A percentile compares a stretch with the other conserved stretches of the same genome.
Evolutionary conservation across 2,888 invertebrate species (phyloP).

Genomic region (Embidobia sp.): DNA sequence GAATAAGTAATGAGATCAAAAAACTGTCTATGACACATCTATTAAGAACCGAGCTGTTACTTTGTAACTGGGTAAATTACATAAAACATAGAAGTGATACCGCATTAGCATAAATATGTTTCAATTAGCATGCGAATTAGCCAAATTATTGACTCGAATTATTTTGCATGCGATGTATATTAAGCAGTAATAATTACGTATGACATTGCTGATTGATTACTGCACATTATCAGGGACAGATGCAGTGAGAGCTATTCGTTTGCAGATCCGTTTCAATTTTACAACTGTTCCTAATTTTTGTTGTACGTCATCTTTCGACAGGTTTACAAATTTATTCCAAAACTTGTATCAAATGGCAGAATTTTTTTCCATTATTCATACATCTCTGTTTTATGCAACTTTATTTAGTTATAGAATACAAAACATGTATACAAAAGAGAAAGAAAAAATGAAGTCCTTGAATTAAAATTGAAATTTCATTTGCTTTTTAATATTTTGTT

Average conservation of each 20-base stretch:
- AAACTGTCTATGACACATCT: conserved; percentile 20
- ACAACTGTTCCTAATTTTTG: too few species aligned
- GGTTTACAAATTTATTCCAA: too few species aligned
- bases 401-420: too few species aligned
- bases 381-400: too few species aligned
- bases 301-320: too few species aligned
- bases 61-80: conserved; percentile 33
- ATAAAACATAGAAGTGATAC: conserved; percentile 29
- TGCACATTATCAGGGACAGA: conserved; percentile 17
- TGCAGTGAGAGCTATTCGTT: conserved; percentile 1
- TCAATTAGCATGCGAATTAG: conserved; percentile 47
- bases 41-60: conserved; percentile 11
- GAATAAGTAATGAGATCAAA: too few species aligned
- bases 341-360: too few species aligned
- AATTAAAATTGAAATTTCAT: too few species aligned
- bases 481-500: too few species aligned
- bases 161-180: conserved; percentile 34
- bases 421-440: too few species aligned
- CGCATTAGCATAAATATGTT: conserved; percentile 43
- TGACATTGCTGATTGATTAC: conserved; percentile 34
- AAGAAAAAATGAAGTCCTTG: too few species aligned
- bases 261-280: background rate
- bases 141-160: conserved; percentile 37
- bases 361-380: too few species aligned
- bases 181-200: conserved; percentile 36